Percentiles rank a stretch among this genome's conserved stretches.
Conservation (phyloP, 2,888 invertebrate species). For the Drosophila ezoana region DNA sequence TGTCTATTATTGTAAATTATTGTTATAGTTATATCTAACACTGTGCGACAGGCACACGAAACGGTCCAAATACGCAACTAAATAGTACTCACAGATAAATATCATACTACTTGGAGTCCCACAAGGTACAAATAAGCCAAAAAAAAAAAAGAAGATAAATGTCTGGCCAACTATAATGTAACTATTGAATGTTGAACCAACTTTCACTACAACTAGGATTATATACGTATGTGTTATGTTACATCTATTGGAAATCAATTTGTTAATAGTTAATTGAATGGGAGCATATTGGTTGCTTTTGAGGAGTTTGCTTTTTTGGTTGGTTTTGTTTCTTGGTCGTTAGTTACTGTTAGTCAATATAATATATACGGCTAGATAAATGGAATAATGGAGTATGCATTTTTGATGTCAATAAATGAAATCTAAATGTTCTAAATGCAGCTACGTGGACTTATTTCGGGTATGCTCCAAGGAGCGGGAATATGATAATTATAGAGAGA, state of each 20-base stretch:
- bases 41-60: slow-evolving; percentile 59
- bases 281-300: not conserved
- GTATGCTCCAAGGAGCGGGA: not conserved
- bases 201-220: slow-evolving; percentile 1
- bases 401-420: slow-evolving; percentile 76
- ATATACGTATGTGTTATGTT: slow-evolving; percentile 11
- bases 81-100: slow-evolving; percentile 48
- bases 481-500: not conserved
- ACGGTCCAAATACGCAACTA: slow-evolving; percentile 74
- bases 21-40: slow-evolving; percentile 65
- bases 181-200: slow-evolving; percentile 31
- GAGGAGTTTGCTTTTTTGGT: not conserved
- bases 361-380: slow-evolving; percentile 44
- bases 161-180: slow-evolving; percentile 27
- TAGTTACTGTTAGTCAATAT: slow-evolving; percentile 38
- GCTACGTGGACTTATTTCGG: slow-evolving; percentile 14
- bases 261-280: slow-evolving; percentile 29
- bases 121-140: slow-evolving; percentile 6
- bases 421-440: slow-evolving; percentile 68
- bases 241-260: slow-evolving; percentile 23
- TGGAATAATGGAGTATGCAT: slow-evolving; percentile 65
- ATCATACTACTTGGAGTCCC: slow-evolving; percentile 8
- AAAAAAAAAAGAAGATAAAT: not conserved
- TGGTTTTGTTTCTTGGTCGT: slow-evolving; percentile 20
- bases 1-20: slow-evolving; percentile 62